phyloP scores from a whole-genome alignment of 2,888 invertebrate species.

The Ischnus inquisitorius region DNA sequence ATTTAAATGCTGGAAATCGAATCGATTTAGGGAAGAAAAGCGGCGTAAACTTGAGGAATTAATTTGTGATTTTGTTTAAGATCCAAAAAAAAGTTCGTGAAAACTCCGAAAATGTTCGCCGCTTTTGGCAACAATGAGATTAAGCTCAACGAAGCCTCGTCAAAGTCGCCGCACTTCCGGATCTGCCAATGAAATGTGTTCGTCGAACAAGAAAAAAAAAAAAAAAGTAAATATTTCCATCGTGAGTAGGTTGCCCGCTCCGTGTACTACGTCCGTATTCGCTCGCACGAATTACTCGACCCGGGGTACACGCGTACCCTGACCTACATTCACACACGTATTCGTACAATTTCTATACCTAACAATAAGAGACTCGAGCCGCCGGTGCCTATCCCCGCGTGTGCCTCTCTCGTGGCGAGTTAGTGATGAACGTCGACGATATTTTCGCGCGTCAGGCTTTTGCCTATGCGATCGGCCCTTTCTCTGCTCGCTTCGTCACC shows the following conservation, averaged over 20 bases:
- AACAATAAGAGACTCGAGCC: conserved; percentile 58
- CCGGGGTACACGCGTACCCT: conserved; percentile 77
- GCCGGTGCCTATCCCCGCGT: conserved; percentile 30
- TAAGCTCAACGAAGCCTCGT: neutral
- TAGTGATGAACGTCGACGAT: conserved; percentile 32
- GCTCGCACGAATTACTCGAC: conserved; percentile 63
- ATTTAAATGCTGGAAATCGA: too few relatives aligned
- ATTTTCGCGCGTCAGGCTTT: conserved; percentile 43
- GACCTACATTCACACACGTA: conserved; percentile 80
- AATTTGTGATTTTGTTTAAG: too few relatives aligned
- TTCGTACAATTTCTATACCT: conserved; percentile 66
- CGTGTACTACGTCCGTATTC: conserved; percentile 25
- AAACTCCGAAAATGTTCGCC: too few relatives aligned
- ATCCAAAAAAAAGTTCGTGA: too few relatives aligned
- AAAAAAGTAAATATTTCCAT: neutral
- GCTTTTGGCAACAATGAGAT: too few relatives aligned
- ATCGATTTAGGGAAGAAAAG: too few relatives aligned
- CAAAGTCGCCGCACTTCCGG: neutral
- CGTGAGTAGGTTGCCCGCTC: neutral
- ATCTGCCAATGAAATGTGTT: too few relatives aligned
- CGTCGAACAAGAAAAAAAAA: neutral
- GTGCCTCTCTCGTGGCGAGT: conserved; percentile 10
- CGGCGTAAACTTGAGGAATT: too few relatives aligned
- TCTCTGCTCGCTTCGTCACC: conserved; percentile 15
- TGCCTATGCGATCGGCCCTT: neutral